A percentile compares a stretch with the other conserved stretches of the same genome.
phyloP scores from a whole-genome alignment of 2,888 invertebrate species.

The Amblyjoppa proteus region DNA sequence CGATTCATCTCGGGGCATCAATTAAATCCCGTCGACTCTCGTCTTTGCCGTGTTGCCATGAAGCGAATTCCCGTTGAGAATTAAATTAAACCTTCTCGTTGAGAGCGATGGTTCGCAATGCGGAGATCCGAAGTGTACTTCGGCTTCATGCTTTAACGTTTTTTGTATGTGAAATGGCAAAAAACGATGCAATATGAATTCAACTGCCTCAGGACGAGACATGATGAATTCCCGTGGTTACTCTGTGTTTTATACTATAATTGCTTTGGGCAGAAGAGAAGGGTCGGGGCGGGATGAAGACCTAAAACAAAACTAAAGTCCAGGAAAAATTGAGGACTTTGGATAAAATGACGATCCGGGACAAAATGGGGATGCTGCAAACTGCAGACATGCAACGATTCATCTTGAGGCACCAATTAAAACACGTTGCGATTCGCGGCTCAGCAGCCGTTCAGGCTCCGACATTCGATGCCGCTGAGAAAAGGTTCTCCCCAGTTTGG shows the following conservation, averaged over 20 bases:
- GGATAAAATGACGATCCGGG: neutral
- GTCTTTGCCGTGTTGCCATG: neutral
- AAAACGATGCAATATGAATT: neutral
- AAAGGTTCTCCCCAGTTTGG: neutral
- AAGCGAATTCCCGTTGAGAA: constrained; percentile 15
- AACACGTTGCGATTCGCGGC: constrained; percentile 13
- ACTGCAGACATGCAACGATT: neutral
- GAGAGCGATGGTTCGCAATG: neutral
- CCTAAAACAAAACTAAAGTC: neutral
- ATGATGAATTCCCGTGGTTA: neutral
- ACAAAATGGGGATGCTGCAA: neutral
- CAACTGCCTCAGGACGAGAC: neutral
- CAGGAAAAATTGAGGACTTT: neutral
- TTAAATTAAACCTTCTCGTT: neutral
- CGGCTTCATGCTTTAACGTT: no score
- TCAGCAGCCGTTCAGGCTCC: neutral
- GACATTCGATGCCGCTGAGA: neutral
- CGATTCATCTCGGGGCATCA: neutral
- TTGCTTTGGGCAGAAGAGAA: neutral
- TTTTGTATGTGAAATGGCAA: no score
- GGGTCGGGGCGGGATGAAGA: no score
- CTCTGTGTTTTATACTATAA: constrained; percentile 14
- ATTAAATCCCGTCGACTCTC: constrained; percentile 36
- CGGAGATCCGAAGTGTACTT: no score
- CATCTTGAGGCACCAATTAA: neutral